Evolutionary conservation across 1,140 invertebrate genomes (phyloP).

Genomic region (Pomacea maculata): DNA sequence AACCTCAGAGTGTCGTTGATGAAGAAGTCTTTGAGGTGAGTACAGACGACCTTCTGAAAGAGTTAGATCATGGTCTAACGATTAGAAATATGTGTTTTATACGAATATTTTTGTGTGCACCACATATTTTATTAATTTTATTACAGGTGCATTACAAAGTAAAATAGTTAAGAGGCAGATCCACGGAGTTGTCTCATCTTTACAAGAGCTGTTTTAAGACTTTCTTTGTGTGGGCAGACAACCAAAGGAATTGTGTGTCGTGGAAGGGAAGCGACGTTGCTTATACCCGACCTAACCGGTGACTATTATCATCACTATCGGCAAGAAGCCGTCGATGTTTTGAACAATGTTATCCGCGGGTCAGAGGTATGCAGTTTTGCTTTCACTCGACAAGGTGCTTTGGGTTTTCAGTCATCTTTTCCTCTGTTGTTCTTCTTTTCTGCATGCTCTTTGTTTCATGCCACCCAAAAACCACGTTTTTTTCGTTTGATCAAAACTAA

Average conservation of each 20-base stretch:
- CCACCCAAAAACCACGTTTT: no score
- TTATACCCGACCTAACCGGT: no score
- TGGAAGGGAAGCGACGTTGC: background rate
- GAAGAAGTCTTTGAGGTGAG: slow-evolving; percentile 36
- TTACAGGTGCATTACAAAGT: background rate
- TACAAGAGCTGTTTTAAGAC: background rate
- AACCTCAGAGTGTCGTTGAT: slow-evolving; percentile 22
- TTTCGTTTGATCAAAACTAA: no score
- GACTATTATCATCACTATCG: background rate
- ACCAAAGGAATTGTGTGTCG: background rate
- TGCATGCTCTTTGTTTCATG: background rate
- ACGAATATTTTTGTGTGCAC: background rate
- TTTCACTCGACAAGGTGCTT: background rate
- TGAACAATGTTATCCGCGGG: no score
- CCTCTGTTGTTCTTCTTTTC: background rate
- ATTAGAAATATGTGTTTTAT: background rate
- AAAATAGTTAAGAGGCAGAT: background rate
- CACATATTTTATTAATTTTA: background rate
- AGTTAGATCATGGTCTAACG: background rate
- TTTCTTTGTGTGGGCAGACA: background rate
- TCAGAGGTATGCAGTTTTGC: background rate
- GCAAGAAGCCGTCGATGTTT: background rate
- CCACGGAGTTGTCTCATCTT: no score
- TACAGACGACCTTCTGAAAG: background rate
- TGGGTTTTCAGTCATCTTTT: background rate